phyloP scores from a whole-genome alignment of 2,888 invertebrate genomes.

The Iphiclides podalirius region DNA sequence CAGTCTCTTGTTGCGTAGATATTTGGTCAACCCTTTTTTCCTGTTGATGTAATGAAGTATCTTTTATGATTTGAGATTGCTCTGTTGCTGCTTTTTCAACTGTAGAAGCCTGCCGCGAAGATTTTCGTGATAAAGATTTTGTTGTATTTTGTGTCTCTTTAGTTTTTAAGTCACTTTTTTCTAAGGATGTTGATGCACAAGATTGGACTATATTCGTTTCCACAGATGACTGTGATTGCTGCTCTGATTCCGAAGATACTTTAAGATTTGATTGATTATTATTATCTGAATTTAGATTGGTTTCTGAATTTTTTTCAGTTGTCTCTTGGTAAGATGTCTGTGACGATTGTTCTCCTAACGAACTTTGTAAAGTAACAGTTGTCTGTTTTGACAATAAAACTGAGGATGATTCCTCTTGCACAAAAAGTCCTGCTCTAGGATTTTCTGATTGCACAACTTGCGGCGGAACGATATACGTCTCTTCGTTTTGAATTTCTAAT shows the following conservation, averaged over 20 bases:
- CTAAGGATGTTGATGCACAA: not conserved
- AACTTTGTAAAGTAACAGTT: slow-evolving; percentile 21
- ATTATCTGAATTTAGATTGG: slow-evolving; percentile 11
- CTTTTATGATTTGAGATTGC: not conserved
- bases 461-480: slow-evolving; percentile 19
- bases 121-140: slow-evolving; percentile 7
- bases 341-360: slow-evolving; percentile 31
- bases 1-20: not conserved
- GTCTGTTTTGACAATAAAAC: slow-evolving; percentile 20
- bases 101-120: slow-evolving; percentile 1
- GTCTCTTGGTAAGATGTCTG: slow-evolving; percentile 27
- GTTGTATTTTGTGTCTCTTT: slow-evolving; percentile 1
- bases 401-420: slow-evolving; percentile 23
- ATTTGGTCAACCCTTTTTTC: not conserved
- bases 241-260: slow-evolving; percentile 4
- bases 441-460: slow-evolving; percentile 5
- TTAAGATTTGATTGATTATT: slow-evolving; percentile 15
- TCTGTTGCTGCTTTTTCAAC: slow-evolving; percentile 5
- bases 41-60: not conserved
- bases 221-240: not conserved
- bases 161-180: slow-evolving; percentile 3
- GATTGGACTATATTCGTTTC: slow-evolving; percentile 4
- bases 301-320: slow-evolving; percentile 20
- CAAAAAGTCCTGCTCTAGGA: slow-evolving; percentile 11
- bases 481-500: slow-evolving; percentile 24